Evolutionary conservation across 2,113 vertebrate species (phyloP).

Genomic region (Catharus minimus): DNA sequence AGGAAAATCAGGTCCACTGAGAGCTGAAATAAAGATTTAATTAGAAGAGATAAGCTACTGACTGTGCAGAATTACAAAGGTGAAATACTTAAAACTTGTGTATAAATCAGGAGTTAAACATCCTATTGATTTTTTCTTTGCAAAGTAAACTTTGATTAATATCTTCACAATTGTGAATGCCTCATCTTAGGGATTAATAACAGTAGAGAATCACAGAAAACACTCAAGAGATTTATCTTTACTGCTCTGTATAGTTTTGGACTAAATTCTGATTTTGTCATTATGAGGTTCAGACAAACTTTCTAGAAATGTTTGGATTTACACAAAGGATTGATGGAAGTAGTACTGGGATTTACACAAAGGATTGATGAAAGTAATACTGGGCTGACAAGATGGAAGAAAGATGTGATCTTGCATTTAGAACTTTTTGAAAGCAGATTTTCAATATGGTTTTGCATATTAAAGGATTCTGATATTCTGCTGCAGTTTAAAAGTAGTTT

Average conservation of each 20-base stretch:
- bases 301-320: not conserved
- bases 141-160: conserved; percentile 34
- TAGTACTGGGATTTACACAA: not conserved
- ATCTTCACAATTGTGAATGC: not conserved
- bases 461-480: not conserved
- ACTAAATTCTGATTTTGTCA: not conserved
- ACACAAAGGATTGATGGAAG: not conserved
- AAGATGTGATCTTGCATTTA: not conserved
- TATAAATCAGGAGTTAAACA: conserved; percentile 43
- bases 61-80: conserved; percentile 20
- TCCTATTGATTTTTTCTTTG: not conserved
- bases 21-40: conserved; percentile 37
- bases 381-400: not conserved
- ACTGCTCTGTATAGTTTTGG: not conserved
- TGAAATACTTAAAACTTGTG: not conserved
- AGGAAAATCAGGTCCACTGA: not conserved
- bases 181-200: not conserved
- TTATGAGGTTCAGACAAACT: not conserved
- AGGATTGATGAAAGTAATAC: not conserved
- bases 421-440: not conserved
- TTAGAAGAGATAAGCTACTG: conserved; percentile 32
- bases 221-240: not conserved
- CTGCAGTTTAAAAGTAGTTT: not conserved
- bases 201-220: not conserved
- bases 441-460: not conserved